Percentiles rank a stretch among this genome's conserved stretches.
phyloP scores from a whole-genome alignment of 2,888 invertebrate genomes.

The Stramonita haemastoma region DNA sequence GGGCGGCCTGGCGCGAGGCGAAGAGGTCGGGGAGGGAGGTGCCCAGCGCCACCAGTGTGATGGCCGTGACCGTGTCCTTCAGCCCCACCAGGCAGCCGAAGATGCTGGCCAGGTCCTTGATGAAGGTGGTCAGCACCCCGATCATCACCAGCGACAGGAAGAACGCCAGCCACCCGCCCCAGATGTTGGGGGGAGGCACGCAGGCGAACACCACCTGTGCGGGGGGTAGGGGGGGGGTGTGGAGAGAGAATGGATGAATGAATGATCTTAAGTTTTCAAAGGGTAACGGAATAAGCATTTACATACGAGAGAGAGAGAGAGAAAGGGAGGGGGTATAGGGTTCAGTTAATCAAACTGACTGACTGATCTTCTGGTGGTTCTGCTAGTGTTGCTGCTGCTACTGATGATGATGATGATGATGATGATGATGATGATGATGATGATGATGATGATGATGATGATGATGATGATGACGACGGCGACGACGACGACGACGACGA shows the following conservation, averaged over 20 bases:
- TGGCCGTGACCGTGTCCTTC: constrained; percentile 79
- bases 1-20: constrained; percentile 81
- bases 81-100: constrained; percentile 82
- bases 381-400: not conserved
- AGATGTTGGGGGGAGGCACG: constrained; percentile 80
- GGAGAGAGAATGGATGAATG: too few species aligned
- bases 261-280: too few species aligned
- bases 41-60: constrained; percentile 81
- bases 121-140: constrained; percentile 81
- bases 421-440: constrained; percentile 26
- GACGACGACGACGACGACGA: not conserved
- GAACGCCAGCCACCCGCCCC: constrained; percentile 82
- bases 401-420: constrained; percentile 4
- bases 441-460: constrained; percentile 23
- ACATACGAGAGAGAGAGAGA: too few species aligned
- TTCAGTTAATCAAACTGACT: too few species aligned
- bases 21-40: constrained; percentile 82
- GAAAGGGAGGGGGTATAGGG: too few species aligned
- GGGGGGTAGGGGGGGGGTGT: too few species aligned
- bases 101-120: constrained; percentile 81
- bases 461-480: constrained; percentile 18
- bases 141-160: constrained; percentile 80
- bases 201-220: constrained; percentile 79
- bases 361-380: too few species aligned
- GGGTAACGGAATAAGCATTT: too few species aligned